A percentile compares a stretch with the other conserved stretches of the same genome.
Conservation (phyloP, 2,113 vertebrate species). For the Platysternon megacephalum region DNA sequence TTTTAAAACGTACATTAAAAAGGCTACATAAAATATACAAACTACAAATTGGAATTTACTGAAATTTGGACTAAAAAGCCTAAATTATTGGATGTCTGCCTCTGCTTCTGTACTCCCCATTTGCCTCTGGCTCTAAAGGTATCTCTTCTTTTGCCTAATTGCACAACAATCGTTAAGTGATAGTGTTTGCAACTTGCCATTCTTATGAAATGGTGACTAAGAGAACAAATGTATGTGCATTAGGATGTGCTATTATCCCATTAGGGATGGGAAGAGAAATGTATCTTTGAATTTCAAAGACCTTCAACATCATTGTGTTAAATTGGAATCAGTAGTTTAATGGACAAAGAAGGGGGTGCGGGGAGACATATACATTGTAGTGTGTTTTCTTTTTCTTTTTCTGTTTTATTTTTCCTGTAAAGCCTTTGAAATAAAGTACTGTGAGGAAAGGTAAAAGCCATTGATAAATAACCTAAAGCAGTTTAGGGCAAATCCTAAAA, state of each 20-base stretch:
- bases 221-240: slow-evolving; percentile 72
- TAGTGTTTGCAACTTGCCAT: slow-evolving; percentile 63
- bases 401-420: background rate
- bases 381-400: background rate
- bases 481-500: background rate
- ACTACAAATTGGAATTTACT: slow-evolving; percentile 5
- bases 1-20: background rate
- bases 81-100: slow-evolving; percentile 12
- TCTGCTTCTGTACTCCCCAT: background rate
- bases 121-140: background rate
- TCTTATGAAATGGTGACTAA: slow-evolving; percentile 54
- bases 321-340: slow-evolving; percentile 63
- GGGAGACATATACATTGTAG: background rate
- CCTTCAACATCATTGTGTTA: slow-evolving; percentile 57
- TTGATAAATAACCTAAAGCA: background rate
- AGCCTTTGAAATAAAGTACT: slow-evolving; percentile 26
- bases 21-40: background rate
- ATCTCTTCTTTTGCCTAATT: slow-evolving; percentile 58
- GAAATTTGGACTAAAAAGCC: background rate
- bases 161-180: slow-evolving; percentile 45
- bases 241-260: slow-evolving; percentile 72
- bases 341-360: slow-evolving; percentile 20
- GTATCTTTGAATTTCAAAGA: slow-evolving; percentile 72
- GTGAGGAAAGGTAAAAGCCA: slow-evolving; percentile 27
- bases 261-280: slow-evolving; percentile 62